phyloP scores from a whole-genome alignment of 2,797 vertebrate species.

The Sarcophilus harrisii region DNA sequence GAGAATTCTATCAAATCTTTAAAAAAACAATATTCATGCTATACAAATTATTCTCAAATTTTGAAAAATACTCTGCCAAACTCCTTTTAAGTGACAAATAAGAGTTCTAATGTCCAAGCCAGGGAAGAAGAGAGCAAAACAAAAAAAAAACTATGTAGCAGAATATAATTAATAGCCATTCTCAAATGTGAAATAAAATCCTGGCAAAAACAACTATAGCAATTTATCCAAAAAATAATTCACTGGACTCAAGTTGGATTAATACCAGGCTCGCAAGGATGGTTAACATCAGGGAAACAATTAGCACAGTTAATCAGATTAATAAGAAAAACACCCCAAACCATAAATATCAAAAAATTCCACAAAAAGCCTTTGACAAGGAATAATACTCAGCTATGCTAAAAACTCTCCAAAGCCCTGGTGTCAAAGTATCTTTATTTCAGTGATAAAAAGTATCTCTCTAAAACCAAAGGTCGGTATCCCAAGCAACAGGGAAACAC shows the following conservation, averaged over 20 bases:
- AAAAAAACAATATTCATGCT: not conserved
- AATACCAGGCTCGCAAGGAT: not conserved
- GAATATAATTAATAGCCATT: not conserved
- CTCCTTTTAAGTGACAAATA: not conserved
- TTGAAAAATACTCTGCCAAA: not conserved
- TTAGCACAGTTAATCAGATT: not conserved
- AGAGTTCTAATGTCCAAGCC: not conserved
- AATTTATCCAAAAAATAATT: not conserved
- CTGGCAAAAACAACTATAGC: not conserved
- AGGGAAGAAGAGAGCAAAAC: not conserved
- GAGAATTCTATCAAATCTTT: not conserved
- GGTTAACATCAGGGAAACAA: not conserved
- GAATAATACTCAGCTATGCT: not conserved
- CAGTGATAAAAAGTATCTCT: not conserved
- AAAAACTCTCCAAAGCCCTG: not conserved
- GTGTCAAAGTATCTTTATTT: not conserved
- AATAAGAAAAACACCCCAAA: not conserved
- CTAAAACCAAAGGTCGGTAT: not conserved
- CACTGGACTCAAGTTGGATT: not conserved
- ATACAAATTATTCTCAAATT: not conserved
- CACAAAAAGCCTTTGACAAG: not conserved
- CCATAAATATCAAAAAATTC: not conserved
- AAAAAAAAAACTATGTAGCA: not conserved
- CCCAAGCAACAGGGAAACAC: not conserved
- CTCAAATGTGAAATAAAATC: not conserved